Percentiles rank a stretch among this genome's conserved stretches.
Evolutionary conservation across 2,888 invertebrate species (phyloP).

Genomic region (Parnassius apollo): DNA sequence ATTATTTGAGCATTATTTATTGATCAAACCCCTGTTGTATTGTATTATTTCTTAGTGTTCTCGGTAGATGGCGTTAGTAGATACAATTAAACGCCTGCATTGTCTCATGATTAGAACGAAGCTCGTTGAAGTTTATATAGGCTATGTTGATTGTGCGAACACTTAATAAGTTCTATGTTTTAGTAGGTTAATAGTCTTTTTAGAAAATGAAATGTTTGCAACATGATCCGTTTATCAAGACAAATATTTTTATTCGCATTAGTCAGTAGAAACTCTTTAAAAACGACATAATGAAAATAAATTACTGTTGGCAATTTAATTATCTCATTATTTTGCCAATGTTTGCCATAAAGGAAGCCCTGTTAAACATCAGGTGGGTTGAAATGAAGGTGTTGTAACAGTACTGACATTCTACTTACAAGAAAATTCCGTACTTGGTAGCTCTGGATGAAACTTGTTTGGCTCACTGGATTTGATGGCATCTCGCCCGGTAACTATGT

Average conservation of each 20-base stretch:
- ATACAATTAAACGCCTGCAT: not conserved
- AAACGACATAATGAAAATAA: no score
- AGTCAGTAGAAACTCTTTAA: no score
- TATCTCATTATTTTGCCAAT: slow-evolving; percentile 6
- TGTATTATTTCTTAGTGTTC: not conserved
- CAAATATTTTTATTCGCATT: no score
- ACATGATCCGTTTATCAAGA: no score
- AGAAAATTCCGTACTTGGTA: slow-evolving; percentile 69
- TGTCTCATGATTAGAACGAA: not conserved
- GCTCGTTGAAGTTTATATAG: not conserved
- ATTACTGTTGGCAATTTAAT: not conserved
- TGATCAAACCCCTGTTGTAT: no score
- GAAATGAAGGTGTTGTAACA: slow-evolving; percentile 49
- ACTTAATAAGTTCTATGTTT: slow-evolving; percentile 5
- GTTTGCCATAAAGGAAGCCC: slow-evolving; percentile 27
- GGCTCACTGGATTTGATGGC: slow-evolving; percentile 56
- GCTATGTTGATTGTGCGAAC: not conserved
- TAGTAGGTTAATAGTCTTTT: slow-evolving; percentile 7
- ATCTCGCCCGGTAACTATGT: slow-evolving; percentile 55
- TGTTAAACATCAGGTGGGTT: slow-evolving; percentile 29
- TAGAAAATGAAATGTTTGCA: no score
- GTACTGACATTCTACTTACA: slow-evolving; percentile 63
- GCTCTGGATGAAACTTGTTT: slow-evolving; percentile 66
- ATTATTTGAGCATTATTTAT: no score
- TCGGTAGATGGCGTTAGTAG: slow-evolving; percentile 17